A percentile compares a stretch with the other conserved stretches of the same genome.
Evolutionary conservation across 2,797 vertebrate genomes (phyloP).

Genomic region (Choloepus didactylus): DNA sequence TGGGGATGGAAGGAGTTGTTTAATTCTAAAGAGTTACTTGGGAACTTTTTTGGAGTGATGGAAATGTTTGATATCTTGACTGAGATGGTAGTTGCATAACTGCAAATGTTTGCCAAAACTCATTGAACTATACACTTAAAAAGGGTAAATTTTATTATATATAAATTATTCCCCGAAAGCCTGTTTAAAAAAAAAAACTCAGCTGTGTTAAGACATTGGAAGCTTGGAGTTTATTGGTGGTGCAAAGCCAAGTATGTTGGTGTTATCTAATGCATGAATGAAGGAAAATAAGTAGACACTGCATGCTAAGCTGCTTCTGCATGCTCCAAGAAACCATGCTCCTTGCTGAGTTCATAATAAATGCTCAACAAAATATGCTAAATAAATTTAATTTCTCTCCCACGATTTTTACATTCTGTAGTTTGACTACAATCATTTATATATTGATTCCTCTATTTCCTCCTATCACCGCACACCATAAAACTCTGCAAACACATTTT

Average conservation of each 20-base stretch:
- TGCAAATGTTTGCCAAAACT: not conserved
- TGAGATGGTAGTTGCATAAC: not conserved
- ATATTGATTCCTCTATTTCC: slow-evolving; percentile 71
- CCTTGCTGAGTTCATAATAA: slow-evolving; percentile 22
- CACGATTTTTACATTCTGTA: slow-evolving; percentile 74
- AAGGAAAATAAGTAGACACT: not conserved
- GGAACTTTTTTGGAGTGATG: not conserved
- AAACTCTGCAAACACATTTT: slow-evolving; percentile 75
- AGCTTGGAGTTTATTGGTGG: not conserved
- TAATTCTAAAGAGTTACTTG: not conserved
- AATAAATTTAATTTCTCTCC: slow-evolving; percentile 67
- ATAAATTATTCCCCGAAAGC: not conserved
- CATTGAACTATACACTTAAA: not conserved
- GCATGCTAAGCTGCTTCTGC: not conserved
- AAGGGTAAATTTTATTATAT: not conserved
- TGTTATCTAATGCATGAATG: not conserved
- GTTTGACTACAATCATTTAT: slow-evolving; percentile 77
- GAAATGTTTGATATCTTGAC: not conserved
- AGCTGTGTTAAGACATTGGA: not conserved
- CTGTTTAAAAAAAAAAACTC: accelerated
- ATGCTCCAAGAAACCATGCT: not conserved
- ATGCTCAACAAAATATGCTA: slow-evolving; percentile 53
- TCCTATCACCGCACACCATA: slow-evolving; percentile 37
- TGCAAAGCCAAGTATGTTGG: not conserved
- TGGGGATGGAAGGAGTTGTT: accelerated